Percentiles rank a stretch among this genome's conserved stretches.
Conservation (phyloP, 2,113 vertebrate species). For the Porphyrio hochstetteri region DNA sequence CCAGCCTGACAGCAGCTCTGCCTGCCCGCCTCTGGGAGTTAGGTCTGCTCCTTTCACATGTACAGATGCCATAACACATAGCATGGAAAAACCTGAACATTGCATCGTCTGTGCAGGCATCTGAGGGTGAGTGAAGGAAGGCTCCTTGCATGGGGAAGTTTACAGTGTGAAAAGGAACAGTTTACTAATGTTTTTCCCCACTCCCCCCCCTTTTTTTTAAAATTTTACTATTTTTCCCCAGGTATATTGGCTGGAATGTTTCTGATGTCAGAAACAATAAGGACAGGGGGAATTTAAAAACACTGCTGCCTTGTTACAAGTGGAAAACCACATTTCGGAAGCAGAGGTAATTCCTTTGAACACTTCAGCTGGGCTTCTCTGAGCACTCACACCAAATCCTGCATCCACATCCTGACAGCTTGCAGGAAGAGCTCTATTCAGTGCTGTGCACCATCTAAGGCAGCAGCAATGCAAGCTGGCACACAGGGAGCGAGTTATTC, state of each 20-base stretch:
- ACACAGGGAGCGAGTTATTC: fast-evolving
- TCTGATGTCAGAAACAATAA: neutral
- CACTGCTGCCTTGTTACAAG: neutral
- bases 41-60: neutral
- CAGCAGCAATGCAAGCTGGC: neutral
- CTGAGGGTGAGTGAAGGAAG: neutral
- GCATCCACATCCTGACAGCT: neutral
- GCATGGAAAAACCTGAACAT: neutral
- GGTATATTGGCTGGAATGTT: neutral
- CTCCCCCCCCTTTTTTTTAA: fast-evolving
- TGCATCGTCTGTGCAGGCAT: neutral
- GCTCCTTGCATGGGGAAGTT: neutral
- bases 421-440: neutral
- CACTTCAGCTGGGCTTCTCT: neutral
- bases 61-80: fast-evolving
- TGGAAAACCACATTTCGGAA: neutral
- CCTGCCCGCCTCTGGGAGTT: neutral
- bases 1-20: neutral
- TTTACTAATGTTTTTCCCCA: neutral
- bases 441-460: fast-evolving
- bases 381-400: neutral
- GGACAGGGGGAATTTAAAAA: neutral
- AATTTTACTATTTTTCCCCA: neutral
- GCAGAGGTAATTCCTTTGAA: neutral
- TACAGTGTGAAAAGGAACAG: neutral